phyloP scores from a whole-genome alignment of 2,797 vertebrate genomes.

The Lerista edwardsae region DNA sequence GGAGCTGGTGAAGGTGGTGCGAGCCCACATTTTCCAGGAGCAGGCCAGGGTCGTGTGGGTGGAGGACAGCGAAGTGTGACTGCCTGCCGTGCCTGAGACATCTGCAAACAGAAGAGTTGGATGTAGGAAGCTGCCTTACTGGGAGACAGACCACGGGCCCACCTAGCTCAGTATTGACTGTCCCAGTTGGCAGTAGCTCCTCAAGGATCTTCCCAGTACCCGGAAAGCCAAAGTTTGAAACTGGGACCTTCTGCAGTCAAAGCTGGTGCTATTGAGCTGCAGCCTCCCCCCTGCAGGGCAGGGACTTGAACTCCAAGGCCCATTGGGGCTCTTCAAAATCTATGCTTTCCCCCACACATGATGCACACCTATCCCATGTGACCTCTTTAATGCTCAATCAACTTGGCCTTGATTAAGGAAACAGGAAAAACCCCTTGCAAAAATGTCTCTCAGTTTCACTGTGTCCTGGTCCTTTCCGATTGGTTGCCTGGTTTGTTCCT shows the following conservation, averaged over 20 bases:
- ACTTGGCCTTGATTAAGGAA: not conserved
- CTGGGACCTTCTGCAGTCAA: no score
- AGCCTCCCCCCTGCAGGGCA: constrained; percentile 17
- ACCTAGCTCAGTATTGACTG: no score
- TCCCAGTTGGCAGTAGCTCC: no score
- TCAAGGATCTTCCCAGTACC: no score
- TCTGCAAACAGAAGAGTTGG: not conserved
- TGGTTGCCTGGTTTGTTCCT: no score
- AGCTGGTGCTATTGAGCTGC: no score
- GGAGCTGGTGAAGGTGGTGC: constrained; percentile 79
- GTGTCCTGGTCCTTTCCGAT: rapidly evolving
- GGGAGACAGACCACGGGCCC: no score
- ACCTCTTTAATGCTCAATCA: not conserved
- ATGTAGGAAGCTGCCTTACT: no score
- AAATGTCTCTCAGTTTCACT: not conserved
- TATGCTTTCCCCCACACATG: not conserved
- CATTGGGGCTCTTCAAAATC: rapidly evolving
- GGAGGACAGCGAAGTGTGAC: constrained; percentile 57
- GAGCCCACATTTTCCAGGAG: constrained; percentile 77
- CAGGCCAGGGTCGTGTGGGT: constrained; percentile 78
- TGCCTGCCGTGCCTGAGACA: not conserved
- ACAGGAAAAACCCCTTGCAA: rapidly evolving
- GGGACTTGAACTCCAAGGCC: not conserved
- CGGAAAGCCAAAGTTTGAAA: no score
- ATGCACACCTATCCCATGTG: not conserved